Conservation (phyloP, 2,888 invertebrate genomes). For the Criorhina ranunculi region DNA sequence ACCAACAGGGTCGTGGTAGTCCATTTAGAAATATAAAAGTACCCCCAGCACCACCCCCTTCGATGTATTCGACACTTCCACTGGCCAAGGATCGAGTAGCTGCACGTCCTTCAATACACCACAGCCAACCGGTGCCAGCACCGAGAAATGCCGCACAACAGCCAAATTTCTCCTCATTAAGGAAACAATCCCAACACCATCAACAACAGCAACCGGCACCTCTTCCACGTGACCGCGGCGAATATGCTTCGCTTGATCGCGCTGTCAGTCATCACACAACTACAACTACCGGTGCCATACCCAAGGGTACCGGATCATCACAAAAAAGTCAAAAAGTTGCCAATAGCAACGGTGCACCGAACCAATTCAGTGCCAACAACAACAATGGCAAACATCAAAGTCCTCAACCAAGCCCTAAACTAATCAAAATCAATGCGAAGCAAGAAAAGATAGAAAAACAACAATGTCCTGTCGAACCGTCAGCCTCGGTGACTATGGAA, state of each 20-base stretch:
- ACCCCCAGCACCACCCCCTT: slow-evolving; percentile 70
- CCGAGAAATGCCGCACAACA: slow-evolving; percentile 80
- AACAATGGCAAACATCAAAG: slow-evolving; percentile 67
- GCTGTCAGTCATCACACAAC: slow-evolving; percentile 53
- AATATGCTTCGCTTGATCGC: slow-evolving; percentile 82
- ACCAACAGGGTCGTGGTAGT: slow-evolving; percentile 74
- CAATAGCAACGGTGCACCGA: slow-evolving; percentile 19
- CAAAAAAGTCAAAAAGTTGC: slow-evolving; percentile 49
- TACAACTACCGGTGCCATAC: slow-evolving; percentile 82
- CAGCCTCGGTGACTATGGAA: slow-evolving; percentile 48
- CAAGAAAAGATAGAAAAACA: slow-evolving; percentile 54
- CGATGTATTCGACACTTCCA: slow-evolving; percentile 80
- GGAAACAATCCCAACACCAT: slow-evolving; percentile 71
- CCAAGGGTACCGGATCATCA: slow-evolving; percentile 78
- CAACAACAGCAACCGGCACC: slow-evolving; percentile 47
- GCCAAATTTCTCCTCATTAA: slow-evolving; percentile 64
- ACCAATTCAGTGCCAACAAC: slow-evolving; percentile 25
- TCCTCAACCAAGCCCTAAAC: slow-evolving; percentile 77
- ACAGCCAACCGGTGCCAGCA: slow-evolving; percentile 80
- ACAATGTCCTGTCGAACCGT: slow-evolving; percentile 38
- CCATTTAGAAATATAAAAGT: slow-evolving; percentile 76
- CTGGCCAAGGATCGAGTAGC: slow-evolving; percentile 81
- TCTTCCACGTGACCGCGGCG: slow-evolving; percentile 78
- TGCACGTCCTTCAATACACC: slow-evolving; percentile 57
- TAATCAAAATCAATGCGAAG: slow-evolving; percentile 60